Evolutionary conservation across 2,113 vertebrate species (phyloP).

Genomic region (Lagopus muta): DNA sequence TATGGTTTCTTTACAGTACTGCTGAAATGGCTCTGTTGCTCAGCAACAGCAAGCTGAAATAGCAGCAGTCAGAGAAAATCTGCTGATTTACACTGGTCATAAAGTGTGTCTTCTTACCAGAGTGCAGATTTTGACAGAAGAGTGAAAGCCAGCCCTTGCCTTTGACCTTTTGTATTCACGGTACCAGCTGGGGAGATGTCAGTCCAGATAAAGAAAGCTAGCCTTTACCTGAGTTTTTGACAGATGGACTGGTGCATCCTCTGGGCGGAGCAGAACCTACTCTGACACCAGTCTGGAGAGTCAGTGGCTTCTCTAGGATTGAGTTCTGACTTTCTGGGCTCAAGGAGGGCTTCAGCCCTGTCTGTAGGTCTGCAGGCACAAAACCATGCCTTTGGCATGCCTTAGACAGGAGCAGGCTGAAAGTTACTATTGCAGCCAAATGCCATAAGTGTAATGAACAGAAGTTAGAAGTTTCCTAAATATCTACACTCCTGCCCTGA

Average conservation of each 20-base stretch:
- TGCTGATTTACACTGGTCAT: neutral
- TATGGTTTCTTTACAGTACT: neutral
- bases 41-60: constrained; percentile 43
- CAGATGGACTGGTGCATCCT: neutral
- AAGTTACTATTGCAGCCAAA: neutral
- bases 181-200: neutral
- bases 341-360: neutral
- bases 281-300: accelerated
- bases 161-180: neutral
- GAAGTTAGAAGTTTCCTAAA: neutral
- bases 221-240: neutral
- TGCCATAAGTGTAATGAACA: accelerated
- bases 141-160: neutral
- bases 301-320: neutral
- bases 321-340: neutral
- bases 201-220: neutral
- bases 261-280: neutral
- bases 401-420: accelerated
- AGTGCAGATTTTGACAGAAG: neutral
- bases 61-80: neutral
- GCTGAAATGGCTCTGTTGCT: constrained; percentile 47
- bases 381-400: too few relatives aligned
- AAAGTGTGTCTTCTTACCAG: neutral
- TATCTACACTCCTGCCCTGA: neutral
- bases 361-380: neutral